A percentile compares a stretch with the other conserved stretches of the same genome.
These are phyloP conservation scores for Parazoanthus darwini DNA, from an alignment of 92 coral and sea anemone genomes.

Conservation along the genomic window DNA sequence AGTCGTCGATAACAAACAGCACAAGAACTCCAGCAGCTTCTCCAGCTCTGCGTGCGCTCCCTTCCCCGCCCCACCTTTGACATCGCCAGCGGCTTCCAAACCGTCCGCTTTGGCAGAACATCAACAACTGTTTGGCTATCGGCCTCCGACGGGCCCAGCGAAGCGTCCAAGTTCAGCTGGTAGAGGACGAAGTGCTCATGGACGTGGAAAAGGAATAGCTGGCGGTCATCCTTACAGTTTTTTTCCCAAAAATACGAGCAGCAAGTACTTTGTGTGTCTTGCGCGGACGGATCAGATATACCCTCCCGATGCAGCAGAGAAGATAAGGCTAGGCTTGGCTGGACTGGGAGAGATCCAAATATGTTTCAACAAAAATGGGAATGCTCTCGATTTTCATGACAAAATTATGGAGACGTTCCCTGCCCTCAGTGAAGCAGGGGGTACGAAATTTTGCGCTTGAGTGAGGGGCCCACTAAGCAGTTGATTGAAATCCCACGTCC, in stretches of 20 bases:
- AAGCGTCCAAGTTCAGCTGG: too few relatives aligned
- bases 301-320: conserved; percentile 42
- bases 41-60: conserved; percentile 30
- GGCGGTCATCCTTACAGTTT: too few relatives aligned
- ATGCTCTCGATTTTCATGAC: conserved; percentile 47
- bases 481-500: conserved; percentile 45
- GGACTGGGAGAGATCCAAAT: conserved; percentile 52
- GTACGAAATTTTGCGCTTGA: conserved; percentile 49
- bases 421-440: conserved; percentile 48
- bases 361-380: conserved; percentile 43
- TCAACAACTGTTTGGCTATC: conserved; percentile 51
- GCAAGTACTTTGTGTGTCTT: too few relatives aligned
- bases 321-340: conserved; percentile 43
- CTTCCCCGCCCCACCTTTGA: conserved; percentile 27
- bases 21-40: conserved; percentile 26
- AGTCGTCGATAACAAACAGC: conserved; percentile 8
- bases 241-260: too few relatives aligned
- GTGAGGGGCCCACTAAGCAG: conserved; percentile 47
- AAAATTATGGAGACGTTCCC: conserved; percentile 55
- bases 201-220: too few relatives aligned
- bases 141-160: conserved; percentile 40
- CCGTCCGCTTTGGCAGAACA: conserved; percentile 41
- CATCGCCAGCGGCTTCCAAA: conserved; percentile 25
- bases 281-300: conserved; percentile 19
- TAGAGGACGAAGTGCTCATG: too few relatives aligned